Evolutionary conservation across 1,140 invertebrate species (phyloP).

Genomic region (Eurosta solidaginis): DNA sequence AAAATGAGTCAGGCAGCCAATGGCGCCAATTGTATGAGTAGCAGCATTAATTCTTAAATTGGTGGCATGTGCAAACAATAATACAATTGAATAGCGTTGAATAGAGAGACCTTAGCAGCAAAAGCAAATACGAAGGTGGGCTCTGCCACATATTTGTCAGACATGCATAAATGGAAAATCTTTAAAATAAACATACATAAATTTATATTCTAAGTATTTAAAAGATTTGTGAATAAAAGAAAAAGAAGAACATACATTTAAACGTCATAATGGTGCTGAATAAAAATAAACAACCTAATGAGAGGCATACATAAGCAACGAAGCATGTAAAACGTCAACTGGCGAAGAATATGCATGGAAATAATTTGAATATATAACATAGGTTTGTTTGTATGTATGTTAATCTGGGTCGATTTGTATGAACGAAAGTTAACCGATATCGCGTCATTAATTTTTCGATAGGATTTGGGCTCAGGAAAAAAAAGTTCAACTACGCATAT

Average conservation of each 20-base stretch:
- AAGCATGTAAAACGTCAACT: constrained; percentile 10
- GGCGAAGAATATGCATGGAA: background rate
- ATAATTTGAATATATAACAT: too few relatives aligned
- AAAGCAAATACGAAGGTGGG: constrained; percentile 33
- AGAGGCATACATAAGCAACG: background rate
- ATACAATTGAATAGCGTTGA: background rate
- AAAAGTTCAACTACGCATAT: too few relatives aligned
- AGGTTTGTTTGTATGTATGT: too few relatives aligned
- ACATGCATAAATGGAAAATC: constrained; percentile 19
- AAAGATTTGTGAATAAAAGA: background rate
- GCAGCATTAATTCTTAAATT: background rate
- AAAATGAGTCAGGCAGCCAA: background rate
- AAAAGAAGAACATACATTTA: background rate
- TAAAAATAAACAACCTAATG: background rate
- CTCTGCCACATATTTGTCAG: background rate
- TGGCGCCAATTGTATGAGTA: background rate
- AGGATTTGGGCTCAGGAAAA: too few relatives aligned
- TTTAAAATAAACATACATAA: constrained; percentile 21
- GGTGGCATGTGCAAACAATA: background rate
- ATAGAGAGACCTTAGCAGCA: background rate
- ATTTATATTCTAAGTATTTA: constrained; percentile 5
- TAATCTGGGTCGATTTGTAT: too few relatives aligned
- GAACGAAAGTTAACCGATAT: too few relatives aligned
- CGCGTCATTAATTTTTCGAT: too few relatives aligned
- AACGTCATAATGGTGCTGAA: background rate